Percentiles rank a stretch among this genome's conserved stretches.
These are phyloP conservation scores for Petrocephalus zakoni DNA, from an alignment of 2,113 vertebrate species.

Conservation along the genomic window DNA sequence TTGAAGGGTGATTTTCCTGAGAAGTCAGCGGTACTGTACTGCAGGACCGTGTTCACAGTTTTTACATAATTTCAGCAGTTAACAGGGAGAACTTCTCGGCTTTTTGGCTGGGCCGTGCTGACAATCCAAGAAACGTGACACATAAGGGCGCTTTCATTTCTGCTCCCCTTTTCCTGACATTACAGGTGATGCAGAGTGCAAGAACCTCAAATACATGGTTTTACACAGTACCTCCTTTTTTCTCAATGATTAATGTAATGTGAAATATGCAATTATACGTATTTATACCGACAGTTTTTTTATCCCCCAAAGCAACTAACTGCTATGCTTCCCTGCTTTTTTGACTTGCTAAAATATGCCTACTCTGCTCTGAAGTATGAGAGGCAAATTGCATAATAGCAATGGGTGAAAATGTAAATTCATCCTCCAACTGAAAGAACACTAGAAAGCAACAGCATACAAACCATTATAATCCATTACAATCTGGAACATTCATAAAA, in stretches of 20 bases:
- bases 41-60: neutral
- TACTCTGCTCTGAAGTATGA: neutral
- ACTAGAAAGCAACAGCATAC: neutral
- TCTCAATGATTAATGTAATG: neutral
- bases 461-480: neutral
- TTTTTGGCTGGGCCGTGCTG: neutral
- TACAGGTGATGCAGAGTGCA: neutral
- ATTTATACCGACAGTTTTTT: neutral
- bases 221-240: neutral
- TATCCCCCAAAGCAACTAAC: neutral
- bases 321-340: neutral
- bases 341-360: neutral
- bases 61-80: neutral
- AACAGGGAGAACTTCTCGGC: neutral
- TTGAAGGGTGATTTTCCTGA: neutral
- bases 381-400: neutral
- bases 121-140: neutral
- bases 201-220: neutral
- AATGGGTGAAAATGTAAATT: neutral
- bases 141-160: neutral
- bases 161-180: neutral
- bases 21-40: neutral
- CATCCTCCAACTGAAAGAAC: neutral
- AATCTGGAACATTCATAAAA: neutral
- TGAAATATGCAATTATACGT: neutral